Conservation (phyloP, 2,113 vertebrate species). For the Leucosticte australis region DNA sequence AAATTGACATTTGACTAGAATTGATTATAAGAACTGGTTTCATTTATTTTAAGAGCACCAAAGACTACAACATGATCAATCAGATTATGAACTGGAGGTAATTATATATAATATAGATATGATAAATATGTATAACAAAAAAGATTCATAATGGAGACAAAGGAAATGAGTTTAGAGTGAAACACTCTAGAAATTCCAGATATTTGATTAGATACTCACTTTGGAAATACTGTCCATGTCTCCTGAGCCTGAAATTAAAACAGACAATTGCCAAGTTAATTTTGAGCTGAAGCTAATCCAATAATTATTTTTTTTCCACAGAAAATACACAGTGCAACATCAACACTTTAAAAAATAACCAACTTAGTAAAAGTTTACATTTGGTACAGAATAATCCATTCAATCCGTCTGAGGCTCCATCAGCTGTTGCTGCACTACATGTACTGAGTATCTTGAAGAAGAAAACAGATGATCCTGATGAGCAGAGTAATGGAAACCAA, state of each 20-base stretch:
- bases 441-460: background rate
- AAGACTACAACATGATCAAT: background rate
- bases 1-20: background rate
- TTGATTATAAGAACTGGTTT: background rate
- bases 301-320: background rate
- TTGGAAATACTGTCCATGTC: conserved; percentile 99
- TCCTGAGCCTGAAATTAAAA: conserved; percentile 85
- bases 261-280: conserved; percentile 28
- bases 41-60: background rate
- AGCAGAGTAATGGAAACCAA: background rate
- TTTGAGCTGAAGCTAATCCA: background rate
- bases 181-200: background rate
- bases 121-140: background rate
- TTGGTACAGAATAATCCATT: background rate
- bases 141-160: background rate
- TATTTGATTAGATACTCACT: conserved; percentile 72
- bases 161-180: background rate
- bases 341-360: background rate
- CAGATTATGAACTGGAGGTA: background rate
- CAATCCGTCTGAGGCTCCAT: background rate
- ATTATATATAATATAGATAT: background rate
- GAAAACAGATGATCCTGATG: background rate
- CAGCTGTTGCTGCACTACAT: background rate
- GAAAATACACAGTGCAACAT: background rate
- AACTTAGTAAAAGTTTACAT: background rate